These are phyloP conservation scores for Heterocephalus glaber DNA, from an alignment of 2,113 vertebrate species.

Conservation along the genomic window DNA sequence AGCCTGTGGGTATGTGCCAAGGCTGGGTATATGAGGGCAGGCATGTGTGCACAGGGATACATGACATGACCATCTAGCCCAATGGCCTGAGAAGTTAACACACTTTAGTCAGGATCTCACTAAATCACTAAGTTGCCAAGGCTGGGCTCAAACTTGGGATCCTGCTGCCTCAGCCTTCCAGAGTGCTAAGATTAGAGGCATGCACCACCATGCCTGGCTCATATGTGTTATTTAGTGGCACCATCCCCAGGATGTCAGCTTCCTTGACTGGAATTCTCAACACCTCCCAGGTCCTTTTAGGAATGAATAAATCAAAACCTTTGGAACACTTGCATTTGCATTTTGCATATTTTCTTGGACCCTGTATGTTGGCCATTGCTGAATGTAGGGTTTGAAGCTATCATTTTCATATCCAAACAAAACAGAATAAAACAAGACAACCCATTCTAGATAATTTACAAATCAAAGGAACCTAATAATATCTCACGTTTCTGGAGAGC, in stretches of 20 bases:
- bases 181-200: neutral
- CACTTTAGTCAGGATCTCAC: neutral
- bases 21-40: neutral
- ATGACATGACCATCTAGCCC: neutral
- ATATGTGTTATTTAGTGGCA: neutral
- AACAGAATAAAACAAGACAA: constrained; percentile 40
- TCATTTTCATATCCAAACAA: constrained; percentile 36
- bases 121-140: neutral
- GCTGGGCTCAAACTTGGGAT: neutral
- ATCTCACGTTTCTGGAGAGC: constrained; percentile 45
- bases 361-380: neutral
- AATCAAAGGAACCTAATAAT: constrained; percentile 44
- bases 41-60: rapidly evolving
- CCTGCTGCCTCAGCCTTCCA: neutral
- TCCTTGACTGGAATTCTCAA: neutral
- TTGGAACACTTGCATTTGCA: neutral
- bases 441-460: constrained; percentile 60
- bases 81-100: neutral
- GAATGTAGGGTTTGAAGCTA: neutral
- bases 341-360: neutral
- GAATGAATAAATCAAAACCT: neutral
- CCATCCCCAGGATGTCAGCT: neutral
- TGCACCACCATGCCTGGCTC: neutral
- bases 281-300: neutral
- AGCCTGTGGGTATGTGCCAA: no score